Percentiles rank a stretch among this genome's conserved stretches.
Evolutionary conservation across 2,888 invertebrate genomes (phyloP).

Genomic region (Eurytoma californica): DNA sequence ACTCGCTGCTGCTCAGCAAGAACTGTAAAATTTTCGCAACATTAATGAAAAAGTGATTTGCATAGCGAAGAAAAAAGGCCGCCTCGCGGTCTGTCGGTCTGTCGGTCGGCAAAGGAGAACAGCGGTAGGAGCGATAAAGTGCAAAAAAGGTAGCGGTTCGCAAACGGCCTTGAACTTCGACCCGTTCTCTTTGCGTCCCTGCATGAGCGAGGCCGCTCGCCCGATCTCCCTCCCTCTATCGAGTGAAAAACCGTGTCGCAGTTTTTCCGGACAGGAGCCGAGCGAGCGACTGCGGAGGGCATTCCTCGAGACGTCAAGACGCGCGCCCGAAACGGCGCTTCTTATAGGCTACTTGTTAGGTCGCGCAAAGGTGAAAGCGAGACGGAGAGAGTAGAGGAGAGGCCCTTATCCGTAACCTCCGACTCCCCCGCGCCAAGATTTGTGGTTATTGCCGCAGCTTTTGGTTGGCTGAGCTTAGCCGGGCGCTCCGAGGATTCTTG

Average conservation of each 20-base stretch:
- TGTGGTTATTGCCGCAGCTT: conserved; percentile 70
- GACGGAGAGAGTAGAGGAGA: not conserved
- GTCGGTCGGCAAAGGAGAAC: too few relatives aligned
- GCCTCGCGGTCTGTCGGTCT: too few relatives aligned
- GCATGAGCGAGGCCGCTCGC: not conserved
- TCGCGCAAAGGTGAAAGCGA: conserved; percentile 67
- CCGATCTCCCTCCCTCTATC: conserved; percentile 60
- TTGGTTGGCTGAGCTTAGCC: conserved; percentile 55
- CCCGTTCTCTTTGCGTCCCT: conserved; percentile 39
- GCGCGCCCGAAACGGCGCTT: conserved; percentile 63
- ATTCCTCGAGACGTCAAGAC: conserved; percentile 59
- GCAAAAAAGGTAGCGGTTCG: too few relatives aligned
- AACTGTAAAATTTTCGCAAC: too few relatives aligned
- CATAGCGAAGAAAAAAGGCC: too few relatives aligned
- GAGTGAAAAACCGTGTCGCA: conserved; percentile 73
- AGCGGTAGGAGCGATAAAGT: too few relatives aligned
- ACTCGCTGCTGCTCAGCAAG: too few relatives aligned
- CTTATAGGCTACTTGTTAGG: conserved; percentile 74
- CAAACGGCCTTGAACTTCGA: conserved; percentile 72
- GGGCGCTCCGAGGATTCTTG: not conserved
- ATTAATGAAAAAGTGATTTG: too few relatives aligned
- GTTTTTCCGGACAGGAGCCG: conserved; percentile 70
- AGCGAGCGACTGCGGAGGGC: conserved; percentile 51
- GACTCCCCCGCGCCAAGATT: conserved; percentile 67
- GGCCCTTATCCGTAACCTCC: conserved; percentile 28